Evolutionary conservation across 2,113 vertebrate genomes (phyloP).

Genomic region (Amazona guildingii): DNA sequence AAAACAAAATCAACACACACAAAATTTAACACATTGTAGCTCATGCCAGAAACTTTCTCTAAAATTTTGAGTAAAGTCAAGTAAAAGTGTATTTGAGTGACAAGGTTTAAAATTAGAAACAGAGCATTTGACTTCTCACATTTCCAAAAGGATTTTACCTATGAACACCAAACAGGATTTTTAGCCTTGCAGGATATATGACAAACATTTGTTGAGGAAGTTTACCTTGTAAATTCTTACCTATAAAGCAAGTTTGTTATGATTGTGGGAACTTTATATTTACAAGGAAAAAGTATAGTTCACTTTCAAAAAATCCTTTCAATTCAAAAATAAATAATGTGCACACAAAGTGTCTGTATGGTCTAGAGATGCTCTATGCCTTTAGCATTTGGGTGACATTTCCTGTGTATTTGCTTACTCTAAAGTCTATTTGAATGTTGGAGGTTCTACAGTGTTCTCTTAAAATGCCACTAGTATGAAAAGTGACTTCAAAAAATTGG

Average conservation of each 20-base stretch:
- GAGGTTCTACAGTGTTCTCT: slow-evolving; percentile 29
- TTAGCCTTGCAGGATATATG: not conserved
- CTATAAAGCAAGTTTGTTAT: slow-evolving; percentile 37
- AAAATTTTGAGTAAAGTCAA: not conserved
- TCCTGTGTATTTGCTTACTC: slow-evolving; percentile 60
- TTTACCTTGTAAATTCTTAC: slow-evolving; percentile 45
- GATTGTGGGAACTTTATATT: slow-evolving; percentile 29
- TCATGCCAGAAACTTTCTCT: not conserved
- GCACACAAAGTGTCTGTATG: slow-evolving; percentile 15
- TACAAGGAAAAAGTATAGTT: slow-evolving; percentile 47
- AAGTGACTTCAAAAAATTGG: slow-evolving; percentile 4
- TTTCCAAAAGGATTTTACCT: slow-evolving; percentile 28
- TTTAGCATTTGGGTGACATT: slow-evolving; percentile 67
- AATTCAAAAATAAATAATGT: slow-evolving; percentile 62
- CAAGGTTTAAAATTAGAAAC: not conserved
- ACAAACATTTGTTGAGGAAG: slow-evolving; percentile 54
- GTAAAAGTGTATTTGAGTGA: not conserved
- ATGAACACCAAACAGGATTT: slow-evolving; percentile 37
- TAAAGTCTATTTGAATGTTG: slow-evolving; percentile 58
- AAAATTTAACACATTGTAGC: not conserved
- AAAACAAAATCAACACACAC: not conserved
- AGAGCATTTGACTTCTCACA: slow-evolving; percentile 44
- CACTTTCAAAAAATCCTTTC: slow-evolving; percentile 57
- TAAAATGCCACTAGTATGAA: slow-evolving; percentile 47
- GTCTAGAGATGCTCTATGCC: slow-evolving; percentile 12